Base-by-base conservation (phyloP, 2,888 invertebrate species). In the Ormia ochracea region DNA sequence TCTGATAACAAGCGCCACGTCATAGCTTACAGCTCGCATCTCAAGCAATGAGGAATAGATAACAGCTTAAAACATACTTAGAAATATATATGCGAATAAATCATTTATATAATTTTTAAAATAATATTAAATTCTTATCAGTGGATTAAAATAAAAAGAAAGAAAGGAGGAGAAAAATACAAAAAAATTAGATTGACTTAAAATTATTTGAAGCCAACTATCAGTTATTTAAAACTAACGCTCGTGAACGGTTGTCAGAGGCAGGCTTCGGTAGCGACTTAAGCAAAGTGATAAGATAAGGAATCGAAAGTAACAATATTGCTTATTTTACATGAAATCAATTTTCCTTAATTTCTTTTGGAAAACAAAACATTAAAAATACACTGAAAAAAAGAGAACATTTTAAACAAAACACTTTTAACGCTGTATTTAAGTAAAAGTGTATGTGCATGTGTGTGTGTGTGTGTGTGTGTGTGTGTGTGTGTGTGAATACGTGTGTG, bases 191-290 rank as follows among this genome's bases (percentile, higher is more conserved):
- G 14, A 38, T 58, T 12, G 9, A 6, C 14, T 58, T 58, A 58
- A 14, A 56, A 28, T 28, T 36, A 17, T 28, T 52, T 19, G 12
- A 10, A 54, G 17, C 31, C 14, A 14, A 36, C 36, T 7, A 23
- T 28, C 66, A 79, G 79, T 79, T 72, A 38, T 41, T 56, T 36
- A 65, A 65, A 19, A 58, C 43, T 26, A 38, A 33, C 43, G 23
- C 33, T 61, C 33, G 61, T 50, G 56, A 61, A 52, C 41, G 72
- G 72, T 76, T 54, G 69, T 43, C 14, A 0, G n/a, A n/a, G 21
- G n/a, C n/a, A 21, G n/a, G 4, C n/a, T n/a, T 36, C 12, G 23
- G 3, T 3, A 48, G n/a, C n/a, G 5, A 12, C 10, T 9, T 31
- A 17, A 28, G 14, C 9, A 5, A 52, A 17, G 12, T 17, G 56